Percentiles rank a stretch among this genome's conserved stretches.
These are phyloP conservation scores for Caiman crocodilus DNA, from an alignment of 2,797 vertebrate species.

Conservation along the genomic window DNA sequence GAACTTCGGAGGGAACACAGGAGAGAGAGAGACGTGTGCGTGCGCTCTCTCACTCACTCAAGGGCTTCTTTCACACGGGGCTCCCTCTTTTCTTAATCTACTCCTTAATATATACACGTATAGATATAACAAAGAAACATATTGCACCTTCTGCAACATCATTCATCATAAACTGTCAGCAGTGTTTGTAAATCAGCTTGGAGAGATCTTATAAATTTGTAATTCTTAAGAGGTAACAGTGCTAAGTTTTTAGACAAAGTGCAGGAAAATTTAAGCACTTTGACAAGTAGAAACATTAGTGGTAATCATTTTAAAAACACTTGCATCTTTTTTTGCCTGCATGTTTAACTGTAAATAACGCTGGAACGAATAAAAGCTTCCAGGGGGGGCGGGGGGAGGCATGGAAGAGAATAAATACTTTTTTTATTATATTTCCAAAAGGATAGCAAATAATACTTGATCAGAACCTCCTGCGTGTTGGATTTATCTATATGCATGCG, in stretches of 20 bases:
- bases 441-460: conserved; percentile 67
- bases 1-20: conserved; percentile 72
- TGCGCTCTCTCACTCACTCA: conserved; percentile 74
- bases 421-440: conserved; percentile 75
- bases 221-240: conserved; percentile 85
- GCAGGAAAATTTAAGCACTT: conserved; percentile 83
- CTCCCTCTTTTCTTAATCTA: conserved; percentile 78
- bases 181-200: conserved; percentile 85
- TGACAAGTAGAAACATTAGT: conserved; percentile 85
- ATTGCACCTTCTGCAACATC: conserved; percentile 82
- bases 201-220: conserved; percentile 82
- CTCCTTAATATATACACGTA: conserved; percentile 76
- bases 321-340: conserved; percentile 79
- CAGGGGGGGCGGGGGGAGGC: conserved; percentile 43
- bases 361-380: conserved; percentile 80
- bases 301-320: conserved; percentile 85
- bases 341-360: conserved; percentile 84
- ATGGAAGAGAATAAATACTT: conserved; percentile 76
- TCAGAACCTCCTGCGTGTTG: conserved; percentile 5
- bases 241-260: conserved; percentile 86
- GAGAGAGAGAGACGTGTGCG: conserved; percentile 74
- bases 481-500: conserved; percentile 33
- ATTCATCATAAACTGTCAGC: conserved; percentile 84
- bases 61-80: conserved; percentile 73
- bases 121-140: conserved; percentile 80